Percentiles rank a stretch among this genome's conserved stretches.
Conservation (phyloP, 2,888 invertebrate species). For the Drosophila diplacantha region DNA sequence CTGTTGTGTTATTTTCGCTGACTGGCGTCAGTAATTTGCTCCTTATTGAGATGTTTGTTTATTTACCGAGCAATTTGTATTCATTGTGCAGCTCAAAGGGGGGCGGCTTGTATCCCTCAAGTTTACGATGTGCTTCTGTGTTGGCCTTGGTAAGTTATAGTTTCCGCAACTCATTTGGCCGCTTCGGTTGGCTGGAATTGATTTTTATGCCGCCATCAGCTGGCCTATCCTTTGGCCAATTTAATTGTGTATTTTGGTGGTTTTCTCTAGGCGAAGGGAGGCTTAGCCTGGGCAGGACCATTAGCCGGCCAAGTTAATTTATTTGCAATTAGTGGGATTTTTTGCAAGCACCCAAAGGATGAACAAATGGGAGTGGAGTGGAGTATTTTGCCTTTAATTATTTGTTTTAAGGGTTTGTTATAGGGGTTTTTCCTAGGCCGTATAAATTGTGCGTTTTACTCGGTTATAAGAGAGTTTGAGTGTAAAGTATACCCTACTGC, state of each 20-base stretch:
- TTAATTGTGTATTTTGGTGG: conserved; percentile 41
- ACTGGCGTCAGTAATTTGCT: conserved; percentile 71
- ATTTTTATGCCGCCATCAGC: conserved; percentile 62
- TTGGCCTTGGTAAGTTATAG: conserved; percentile 64
- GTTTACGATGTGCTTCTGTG: conserved; percentile 45
- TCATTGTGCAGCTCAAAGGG: conserved; percentile 60
- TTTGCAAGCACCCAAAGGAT: conserved; percentile 16
- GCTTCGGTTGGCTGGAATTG: conserved; percentile 65
- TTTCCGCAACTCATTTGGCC: conserved; percentile 71
- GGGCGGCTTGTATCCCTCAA: conserved; percentile 31
- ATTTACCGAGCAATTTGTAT: conserved; percentile 73
- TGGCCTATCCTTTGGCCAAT: conserved; percentile 42
- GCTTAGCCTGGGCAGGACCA: conserved; percentile 42
- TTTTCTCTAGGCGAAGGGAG: conserved; percentile 19
- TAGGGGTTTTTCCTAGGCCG: too few relatives aligned
- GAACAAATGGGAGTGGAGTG: conserved; percentile 3
- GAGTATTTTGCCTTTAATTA: conserved; percentile 3
- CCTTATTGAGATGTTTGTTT: conserved; percentile 74
- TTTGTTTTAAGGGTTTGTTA: not conserved
- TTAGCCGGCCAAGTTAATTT: conserved; percentile 66
- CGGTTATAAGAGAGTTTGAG: not conserved
- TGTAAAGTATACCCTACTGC: too few relatives aligned
- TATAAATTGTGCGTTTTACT: too few relatives aligned
- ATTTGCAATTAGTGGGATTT: conserved; percentile 66
- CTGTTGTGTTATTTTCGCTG: conserved; percentile 47